phyloP scores from a whole-genome alignment of 2,113 vertebrate genomes.

The Gymnorhina tibicen region DNA sequence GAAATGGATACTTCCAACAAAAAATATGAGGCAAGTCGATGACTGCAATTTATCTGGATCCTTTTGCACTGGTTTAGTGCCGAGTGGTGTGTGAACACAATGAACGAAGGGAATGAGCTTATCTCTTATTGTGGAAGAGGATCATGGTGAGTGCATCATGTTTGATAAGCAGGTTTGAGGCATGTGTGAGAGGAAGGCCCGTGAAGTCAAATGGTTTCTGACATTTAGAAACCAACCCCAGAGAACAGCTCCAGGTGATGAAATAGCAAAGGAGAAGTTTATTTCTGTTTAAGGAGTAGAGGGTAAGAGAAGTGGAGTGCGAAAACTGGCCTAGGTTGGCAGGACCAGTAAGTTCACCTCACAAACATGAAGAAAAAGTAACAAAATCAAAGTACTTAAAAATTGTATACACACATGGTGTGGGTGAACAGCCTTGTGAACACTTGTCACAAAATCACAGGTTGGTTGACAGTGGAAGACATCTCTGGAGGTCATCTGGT shows the following conservation, averaged over 20 bases:
- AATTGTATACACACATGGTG: background rate
- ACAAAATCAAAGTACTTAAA: background rate
- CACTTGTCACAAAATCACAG: background rate
- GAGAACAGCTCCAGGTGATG: background rate
- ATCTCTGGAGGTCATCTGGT: background rate
- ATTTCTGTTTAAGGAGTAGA: background rate
- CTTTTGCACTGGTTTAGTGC: background rate
- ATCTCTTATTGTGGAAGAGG: background rate
- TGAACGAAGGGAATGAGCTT: background rate
- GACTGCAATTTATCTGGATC: background rate
- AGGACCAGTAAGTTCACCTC: background rate
- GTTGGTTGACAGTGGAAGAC: background rate
- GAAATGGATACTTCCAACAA: background rate
- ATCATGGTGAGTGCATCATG: rapidly evolving
- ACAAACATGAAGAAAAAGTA: background rate
- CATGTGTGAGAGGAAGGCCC: rapidly evolving
- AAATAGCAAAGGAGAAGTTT: background rate
- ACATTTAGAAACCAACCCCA: background rate
- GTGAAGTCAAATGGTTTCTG: background rate
- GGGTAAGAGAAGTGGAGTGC: background rate
- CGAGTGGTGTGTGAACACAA: background rate
- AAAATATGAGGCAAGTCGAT: background rate
- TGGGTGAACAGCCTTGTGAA: background rate
- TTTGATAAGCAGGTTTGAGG: background rate
- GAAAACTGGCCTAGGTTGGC: background rate